A percentile compares a stretch with the other conserved stretches of the same genome.
These are phyloP conservation scores for Muscicapa adusta DNA, from an alignment of 2,113 vertebrate genomes.

Conservation along the genomic window DNA sequence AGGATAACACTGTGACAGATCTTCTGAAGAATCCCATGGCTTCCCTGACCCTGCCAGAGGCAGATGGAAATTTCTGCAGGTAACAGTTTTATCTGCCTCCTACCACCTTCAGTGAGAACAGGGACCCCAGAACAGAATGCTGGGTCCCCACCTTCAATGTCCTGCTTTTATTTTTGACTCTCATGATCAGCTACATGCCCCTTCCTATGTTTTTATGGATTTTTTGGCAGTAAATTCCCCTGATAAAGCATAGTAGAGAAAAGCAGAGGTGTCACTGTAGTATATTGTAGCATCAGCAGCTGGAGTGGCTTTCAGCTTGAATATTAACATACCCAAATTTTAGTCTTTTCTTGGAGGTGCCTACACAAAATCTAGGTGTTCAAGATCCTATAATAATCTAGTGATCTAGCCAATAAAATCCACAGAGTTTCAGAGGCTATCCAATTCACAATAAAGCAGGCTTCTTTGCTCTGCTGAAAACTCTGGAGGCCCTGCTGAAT, in stretches of 20 bases:
- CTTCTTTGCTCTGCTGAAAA: neutral
- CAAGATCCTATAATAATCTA: neutral
- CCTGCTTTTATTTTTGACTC: neutral
- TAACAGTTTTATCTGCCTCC: constrained; percentile 8
- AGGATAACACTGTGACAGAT: constrained; percentile 78
- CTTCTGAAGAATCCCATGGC: constrained; percentile 79
- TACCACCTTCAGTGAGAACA: neutral
- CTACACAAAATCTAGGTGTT: neutral
- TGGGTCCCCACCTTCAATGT: neutral
- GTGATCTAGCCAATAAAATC: neutral
- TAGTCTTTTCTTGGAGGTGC: neutral
- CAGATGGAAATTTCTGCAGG: constrained; percentile 86
- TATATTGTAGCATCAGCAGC: neutral
- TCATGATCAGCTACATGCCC: neutral
- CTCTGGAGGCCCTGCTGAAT: neutral
- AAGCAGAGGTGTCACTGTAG: neutral
- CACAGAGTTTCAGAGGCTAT: neutral
- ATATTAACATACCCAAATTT: neutral
- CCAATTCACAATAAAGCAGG: neutral
- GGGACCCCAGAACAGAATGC: neutral
- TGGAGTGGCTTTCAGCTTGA: neutral
- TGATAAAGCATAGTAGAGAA: neutral
- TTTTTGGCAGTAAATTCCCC: neutral
- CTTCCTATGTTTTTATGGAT: neutral
- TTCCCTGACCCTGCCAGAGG: constrained; percentile 83